A percentile compares a stretch with the other conserved stretches of the same genome.
These are phyloP conservation scores for Argyrosomus japonicus DNA, from an alignment of 2,113 vertebrate species.

Conservation along the genomic window DNA sequence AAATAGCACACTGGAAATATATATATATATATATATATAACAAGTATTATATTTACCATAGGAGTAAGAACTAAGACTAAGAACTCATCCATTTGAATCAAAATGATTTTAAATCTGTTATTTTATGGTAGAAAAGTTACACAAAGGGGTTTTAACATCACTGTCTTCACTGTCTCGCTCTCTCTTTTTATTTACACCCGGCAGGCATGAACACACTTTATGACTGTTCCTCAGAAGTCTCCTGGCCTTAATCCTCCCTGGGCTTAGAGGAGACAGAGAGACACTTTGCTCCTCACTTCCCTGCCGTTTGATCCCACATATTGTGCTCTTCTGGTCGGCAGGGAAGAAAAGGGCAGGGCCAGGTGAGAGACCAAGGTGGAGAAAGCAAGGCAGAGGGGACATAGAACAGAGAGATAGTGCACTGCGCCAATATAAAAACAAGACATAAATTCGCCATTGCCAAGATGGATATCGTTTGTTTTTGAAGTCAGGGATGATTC, in stretches of 20 bases:
- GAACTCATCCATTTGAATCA: too few species aligned
- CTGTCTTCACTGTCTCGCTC: not conserved
- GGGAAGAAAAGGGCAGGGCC: slow-evolving; percentile 13
- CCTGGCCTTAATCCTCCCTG: slow-evolving; percentile 41
- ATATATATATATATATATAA: too few species aligned
- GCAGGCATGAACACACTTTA: slow-evolving; percentile 53
- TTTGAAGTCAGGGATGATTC: slow-evolving; percentile 63
- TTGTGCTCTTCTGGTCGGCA: slow-evolving; percentile 40
- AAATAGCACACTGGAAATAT: too few species aligned
- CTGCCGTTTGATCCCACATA: slow-evolving; percentile 62
- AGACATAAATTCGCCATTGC: slow-evolving; percentile 27
- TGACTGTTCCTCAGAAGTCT: slow-evolving; percentile 52
- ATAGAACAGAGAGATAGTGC: slow-evolving; percentile 36
- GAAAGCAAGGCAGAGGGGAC: slow-evolving; percentile 13
- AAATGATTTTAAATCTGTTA: too few species aligned
- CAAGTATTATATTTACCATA: too few species aligned
- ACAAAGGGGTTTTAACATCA: too few species aligned
- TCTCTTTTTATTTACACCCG: slow-evolving; percentile 10
- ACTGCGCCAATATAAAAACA: slow-evolving; percentile 54
- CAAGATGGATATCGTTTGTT: slow-evolving; percentile 60
- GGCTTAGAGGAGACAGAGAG: slow-evolving; percentile 45
- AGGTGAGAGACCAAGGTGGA: slow-evolving; percentile 37
- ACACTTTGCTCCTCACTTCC: slow-evolving; percentile 62
- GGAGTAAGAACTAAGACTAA: too few species aligned
- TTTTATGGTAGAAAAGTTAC: too few species aligned